Evolutionary conservation across 2,113 vertebrate genomes (phyloP).

Genomic region (Xerus inauris): DNA sequence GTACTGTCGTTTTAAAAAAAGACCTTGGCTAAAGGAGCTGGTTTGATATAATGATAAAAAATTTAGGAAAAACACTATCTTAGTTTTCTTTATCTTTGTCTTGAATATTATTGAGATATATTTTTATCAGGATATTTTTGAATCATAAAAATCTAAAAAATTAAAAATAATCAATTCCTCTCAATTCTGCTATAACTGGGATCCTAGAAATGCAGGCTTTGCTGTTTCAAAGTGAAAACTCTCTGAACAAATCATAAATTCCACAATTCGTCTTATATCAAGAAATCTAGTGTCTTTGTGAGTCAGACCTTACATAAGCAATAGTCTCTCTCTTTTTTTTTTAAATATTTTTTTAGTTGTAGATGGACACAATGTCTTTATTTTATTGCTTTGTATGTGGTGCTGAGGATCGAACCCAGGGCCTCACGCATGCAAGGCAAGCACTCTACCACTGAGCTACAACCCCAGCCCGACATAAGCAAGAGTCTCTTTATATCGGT

Average conservation of each 20-base stretch:
- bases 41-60: not conserved
- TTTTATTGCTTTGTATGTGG: too few relatives aligned
- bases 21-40: not conserved
- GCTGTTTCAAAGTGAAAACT: not conserved
- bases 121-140: not conserved
- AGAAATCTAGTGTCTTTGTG: not conserved
- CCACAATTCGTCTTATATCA: not conserved
- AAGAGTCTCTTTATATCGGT: not conserved
- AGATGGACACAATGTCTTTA: too few relatives aligned
- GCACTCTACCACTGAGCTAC: too few relatives aligned
- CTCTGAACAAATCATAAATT: constrained; percentile 26
- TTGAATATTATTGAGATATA: not conserved
- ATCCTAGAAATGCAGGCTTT: not conserved
- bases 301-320: not conserved
- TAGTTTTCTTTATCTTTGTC: not conserved
- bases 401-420: too few relatives aligned
- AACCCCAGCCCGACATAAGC: too few relatives aligned
- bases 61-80: not conserved
- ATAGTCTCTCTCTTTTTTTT: too few relatives aligned
- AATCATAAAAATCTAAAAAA: constrained; percentile 11
- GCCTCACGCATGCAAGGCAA: too few relatives aligned
- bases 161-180: not conserved
- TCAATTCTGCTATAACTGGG: not conserved
- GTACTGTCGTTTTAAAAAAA: not conserved
- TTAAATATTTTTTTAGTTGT: too few relatives aligned